A percentile compares a stretch with the other conserved stretches of the same genome.
Evolutionary conservation across 1,140 invertebrate genomes (phyloP).

Genomic region (Rhyacophila brunnea): DNA sequence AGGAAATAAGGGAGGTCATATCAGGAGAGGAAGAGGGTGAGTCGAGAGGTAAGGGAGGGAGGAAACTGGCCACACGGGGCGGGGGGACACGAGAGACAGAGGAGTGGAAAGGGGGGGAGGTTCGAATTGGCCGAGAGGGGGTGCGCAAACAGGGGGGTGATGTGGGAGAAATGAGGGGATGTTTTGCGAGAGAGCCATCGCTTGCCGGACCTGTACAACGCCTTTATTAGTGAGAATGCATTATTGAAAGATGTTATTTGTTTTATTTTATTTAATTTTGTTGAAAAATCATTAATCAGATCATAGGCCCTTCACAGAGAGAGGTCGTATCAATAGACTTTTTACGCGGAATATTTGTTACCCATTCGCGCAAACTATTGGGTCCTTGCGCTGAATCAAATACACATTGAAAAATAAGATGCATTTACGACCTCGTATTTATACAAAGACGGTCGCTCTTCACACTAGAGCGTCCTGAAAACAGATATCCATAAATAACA

Average conservation of each 20-base stretch:
- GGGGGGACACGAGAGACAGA: slow-evolving; percentile 13
- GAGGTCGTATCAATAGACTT: too few species aligned
- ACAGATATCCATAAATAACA: too few species aligned
- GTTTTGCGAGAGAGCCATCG: slow-evolving; percentile 25
- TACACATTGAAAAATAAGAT: too few species aligned
- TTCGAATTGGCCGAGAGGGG: neutral
- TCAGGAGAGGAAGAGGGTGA: slow-evolving; percentile 4
- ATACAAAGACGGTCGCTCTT: too few species aligned
- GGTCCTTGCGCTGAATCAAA: too few species aligned
- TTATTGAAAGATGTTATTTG: neutral
- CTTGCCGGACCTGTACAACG: slow-evolving; percentile 23
- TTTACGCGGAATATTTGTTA: too few species aligned
- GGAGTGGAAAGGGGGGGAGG: slow-evolving; percentile 1
- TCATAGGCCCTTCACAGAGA: too few species aligned
- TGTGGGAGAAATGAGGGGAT: slow-evolving; percentile 19
- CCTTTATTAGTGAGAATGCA: slow-evolving; percentile 10
- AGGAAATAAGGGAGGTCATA: neutral
- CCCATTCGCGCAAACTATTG: too few species aligned
- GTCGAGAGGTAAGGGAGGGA: slow-evolving; percentile 21
- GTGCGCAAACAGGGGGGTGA: slow-evolving; percentile 7
- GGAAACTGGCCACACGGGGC: neutral
- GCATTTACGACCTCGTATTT: too few species aligned
- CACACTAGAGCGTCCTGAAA: too few species aligned
- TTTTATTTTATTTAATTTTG: neutral
- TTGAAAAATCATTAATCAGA: too few species aligned